These are phyloP conservation scores for Pseudopleuronectes americanus DNA, from an alignment of 2,797 vertebrate genomes.

Conservation along the genomic window DNA sequence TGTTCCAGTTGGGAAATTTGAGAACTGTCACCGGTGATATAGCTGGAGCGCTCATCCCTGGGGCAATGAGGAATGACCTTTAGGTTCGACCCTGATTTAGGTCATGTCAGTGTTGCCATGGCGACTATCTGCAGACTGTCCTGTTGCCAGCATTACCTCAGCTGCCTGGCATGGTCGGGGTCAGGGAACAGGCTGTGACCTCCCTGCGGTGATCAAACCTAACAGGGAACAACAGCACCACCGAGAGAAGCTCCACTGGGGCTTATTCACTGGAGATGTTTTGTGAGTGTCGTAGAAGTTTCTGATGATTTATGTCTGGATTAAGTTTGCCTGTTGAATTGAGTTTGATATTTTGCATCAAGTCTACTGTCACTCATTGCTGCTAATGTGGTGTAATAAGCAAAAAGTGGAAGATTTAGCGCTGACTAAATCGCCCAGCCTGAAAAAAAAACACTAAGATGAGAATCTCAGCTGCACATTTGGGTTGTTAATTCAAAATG, in stretches of 20 bases:
- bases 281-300: not conserved
- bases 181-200: conserved; percentile 85
- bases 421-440: conserved; percentile 25
- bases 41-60: conserved; percentile 57
- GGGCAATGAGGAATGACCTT: conserved; percentile 80
- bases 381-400: conserved; percentile 37
- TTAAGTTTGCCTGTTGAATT: conserved; percentile 19
- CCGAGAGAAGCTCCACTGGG: conserved; percentile 27
- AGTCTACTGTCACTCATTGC: conserved; percentile 48
- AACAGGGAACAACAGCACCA: conserved; percentile 73
- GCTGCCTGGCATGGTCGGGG: conserved; percentile 84
- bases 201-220: conserved; percentile 76
- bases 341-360: conserved; percentile 30
- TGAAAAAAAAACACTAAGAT: not conserved
- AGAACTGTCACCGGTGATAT: conserved; percentile 64
- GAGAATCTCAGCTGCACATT: conserved; percentile 7
- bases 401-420: conserved; percentile 31
- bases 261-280: conserved; percentile 27
- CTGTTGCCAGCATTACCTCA: conserved; percentile 85
- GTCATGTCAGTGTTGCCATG: conserved; percentile 84
- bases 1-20: conserved; percentile 63
- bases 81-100: conserved; percentile 85
- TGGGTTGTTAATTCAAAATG: conserved; percentile 11
- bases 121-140: conserved; percentile 83
- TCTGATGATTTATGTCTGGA: conserved; percentile 18